Base-by-base conservation (phyloP, 2,888 invertebrate species). In the Rhagophthalmus giganteus region DNA sequence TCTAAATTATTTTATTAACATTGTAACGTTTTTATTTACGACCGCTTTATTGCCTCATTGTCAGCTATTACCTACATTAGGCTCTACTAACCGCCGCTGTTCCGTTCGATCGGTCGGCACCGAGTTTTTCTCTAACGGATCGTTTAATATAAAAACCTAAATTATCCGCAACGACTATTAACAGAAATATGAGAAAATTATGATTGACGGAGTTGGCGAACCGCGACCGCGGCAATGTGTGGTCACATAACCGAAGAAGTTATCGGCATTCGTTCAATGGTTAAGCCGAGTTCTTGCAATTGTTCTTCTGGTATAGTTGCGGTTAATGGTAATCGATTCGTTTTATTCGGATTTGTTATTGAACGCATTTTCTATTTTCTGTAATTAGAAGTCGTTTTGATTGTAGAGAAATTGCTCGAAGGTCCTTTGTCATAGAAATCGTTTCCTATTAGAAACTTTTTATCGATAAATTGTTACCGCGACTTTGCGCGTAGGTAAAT, bases 271-370 rank as follows among this genome's bases (percentile, higher is more conserved):
- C 65, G 61, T 56, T 57, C 66, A 57, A 64, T 65, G 62, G 62
- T 51, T 61, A 57, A 62, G 60, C 64, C 58, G 42, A 62, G 54
- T 68, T 67, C 66, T 66, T 67, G 58, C 65, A 55, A 64, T 65
- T 60, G 63, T 62, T 63, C 62, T 67, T 64, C 61, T 53, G 57
- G 60, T 7, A 5, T 63, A 60, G 62, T 63, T 64, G 64, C 64
- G 64, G 68, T 68, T 66, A 66, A 69, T 67, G 68, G 67, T 68
- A 69, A 69, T 69, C 68, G 69, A 64, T 69, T 69, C 67, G 65
- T 67, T 66, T 70, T 65, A 68, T 68, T 68, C 64, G 54, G 64
- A 60, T 45, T 52, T 46, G 41, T 63, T 65, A 67, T 68, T 68
- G 66, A 59, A 58, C 62, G 55, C 55, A 58, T 54, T 37, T 25